Base-by-base conservation (phyloP, 2,888 invertebrate species). In the Caenorhabditis sp. region DNA sequence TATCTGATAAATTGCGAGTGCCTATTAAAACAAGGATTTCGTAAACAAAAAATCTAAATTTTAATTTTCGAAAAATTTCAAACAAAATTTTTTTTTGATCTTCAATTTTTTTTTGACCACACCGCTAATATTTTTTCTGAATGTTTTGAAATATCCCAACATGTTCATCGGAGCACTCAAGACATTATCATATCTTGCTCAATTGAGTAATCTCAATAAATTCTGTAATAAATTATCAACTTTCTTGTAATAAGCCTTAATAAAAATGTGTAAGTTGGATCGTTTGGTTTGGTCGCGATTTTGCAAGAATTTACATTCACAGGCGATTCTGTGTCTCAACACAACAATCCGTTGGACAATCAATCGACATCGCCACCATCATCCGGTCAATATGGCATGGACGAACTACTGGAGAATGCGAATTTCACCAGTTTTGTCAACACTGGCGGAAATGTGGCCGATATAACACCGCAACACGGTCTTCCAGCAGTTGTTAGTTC, bases 321-420 rank as follows among this genome's bases (percentile, higher is more conserved):
- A 68, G 68, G 69, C 36, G 69, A 69, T 54, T 69, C 69, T 43
- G 57, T 65, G 64, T 69, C 69, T 21, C 69, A 65, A 21, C 51
- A 23, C 51, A 51, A 51, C 51, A 23, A 51, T 23, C 21, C 51
- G 51, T 51, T 23, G 51, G 23, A 23, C 21, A 51, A 23, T 51
- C 21, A n/a, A 51, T 23, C 21, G 51, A 23, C 31, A 36, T 43
- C 43, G 2, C 43, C 43, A 43, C 43, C 43, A 43, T 17, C 43
- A 43, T 43, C 43, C 2, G 43, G 43, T 12, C 43, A 43, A 43
- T 43, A 43, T 43, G 43, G 43, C 3, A 43, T 43, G 43, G 19
- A 27, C n/a, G 55, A 24, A 17, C 27, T 55, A 27, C 21, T n/a
- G 19, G 57, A n/a, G 5, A 10, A 26, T 5, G 21, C 12, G 57